Evolutionary conservation across 2,888 invertebrate species (phyloP).

Genomic region (Epinotia brunnichana): DNA sequence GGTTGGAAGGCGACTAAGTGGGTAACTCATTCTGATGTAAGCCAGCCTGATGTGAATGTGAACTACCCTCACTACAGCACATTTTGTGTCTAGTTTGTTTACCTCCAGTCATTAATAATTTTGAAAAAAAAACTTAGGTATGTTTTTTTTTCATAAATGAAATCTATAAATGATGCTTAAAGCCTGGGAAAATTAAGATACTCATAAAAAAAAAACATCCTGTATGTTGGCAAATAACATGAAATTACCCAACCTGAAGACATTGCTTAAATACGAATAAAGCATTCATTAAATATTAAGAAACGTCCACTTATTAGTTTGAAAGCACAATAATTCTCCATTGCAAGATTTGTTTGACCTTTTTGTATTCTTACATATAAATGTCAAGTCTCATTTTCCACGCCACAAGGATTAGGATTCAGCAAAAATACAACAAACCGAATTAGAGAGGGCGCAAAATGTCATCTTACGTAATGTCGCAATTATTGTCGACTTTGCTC

Average conservation of each 20-base stretch:
- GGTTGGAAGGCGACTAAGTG: too few relatives aligned
- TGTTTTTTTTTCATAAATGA: too few relatives aligned
- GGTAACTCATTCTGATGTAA: too few relatives aligned
- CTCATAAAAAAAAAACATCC: too few relatives aligned
- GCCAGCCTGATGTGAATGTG: too few relatives aligned
- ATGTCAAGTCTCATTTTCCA: neutral
- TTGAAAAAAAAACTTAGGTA: too few relatives aligned
- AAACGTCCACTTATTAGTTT: neutral
- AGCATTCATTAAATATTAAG: neutral
- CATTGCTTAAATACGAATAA: neutral
- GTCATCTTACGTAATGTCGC: neutral
- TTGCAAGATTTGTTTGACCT: neutral
- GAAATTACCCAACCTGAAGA: neutral
- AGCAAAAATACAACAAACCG: neutral
- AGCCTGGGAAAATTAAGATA: too few relatives aligned
- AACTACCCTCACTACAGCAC: too few relatives aligned
- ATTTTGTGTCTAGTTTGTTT: too few relatives aligned
- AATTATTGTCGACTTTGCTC: neutral
- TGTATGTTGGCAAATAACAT: too few relatives aligned
- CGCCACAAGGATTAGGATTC: neutral
- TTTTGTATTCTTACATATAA: neutral
- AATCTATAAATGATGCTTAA: too few relatives aligned
- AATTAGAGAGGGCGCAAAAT: neutral
- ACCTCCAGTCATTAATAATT: too few relatives aligned
- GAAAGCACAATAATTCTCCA: neutral